These are phyloP conservation scores for Cinara cedri DNA, from an alignment of 2,888 invertebrate species.

Conservation along the genomic window DNA sequence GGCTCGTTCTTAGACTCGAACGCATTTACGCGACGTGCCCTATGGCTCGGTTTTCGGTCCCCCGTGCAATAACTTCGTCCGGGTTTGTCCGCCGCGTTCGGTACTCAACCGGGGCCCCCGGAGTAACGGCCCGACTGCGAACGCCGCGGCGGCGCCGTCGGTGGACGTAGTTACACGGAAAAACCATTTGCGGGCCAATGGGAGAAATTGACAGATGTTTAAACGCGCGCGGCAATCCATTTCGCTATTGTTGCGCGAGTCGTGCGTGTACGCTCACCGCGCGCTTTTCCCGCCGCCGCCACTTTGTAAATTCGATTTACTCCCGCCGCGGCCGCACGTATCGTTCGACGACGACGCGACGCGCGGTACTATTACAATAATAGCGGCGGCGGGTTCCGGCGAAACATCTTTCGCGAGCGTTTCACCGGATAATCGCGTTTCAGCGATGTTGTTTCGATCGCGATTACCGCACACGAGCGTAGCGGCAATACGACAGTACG, in stretches of 20 bases:
- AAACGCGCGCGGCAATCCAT: conserved; percentile 40
- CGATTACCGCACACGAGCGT: no score
- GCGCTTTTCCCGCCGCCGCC: background rate
- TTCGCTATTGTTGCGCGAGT: conserved; percentile 20
- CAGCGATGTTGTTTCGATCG: background rate
- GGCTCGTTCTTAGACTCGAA: no score
- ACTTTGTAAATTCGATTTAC: conserved; percentile 13
- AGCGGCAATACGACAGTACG: no score
- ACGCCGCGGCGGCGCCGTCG: background rate
- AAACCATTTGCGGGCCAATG: conserved; percentile 48
- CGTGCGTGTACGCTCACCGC: background rate
- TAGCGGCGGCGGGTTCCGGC: background rate
- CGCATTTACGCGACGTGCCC: no score
- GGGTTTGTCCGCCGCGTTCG: no score
- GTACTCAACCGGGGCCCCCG: no score
- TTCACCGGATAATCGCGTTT: background rate
- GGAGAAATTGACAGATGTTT: conserved; percentile 52
- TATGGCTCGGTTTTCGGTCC: no score
- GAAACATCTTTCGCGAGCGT: background rate
- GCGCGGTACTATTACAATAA: background rate
- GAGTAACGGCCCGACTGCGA: no score
- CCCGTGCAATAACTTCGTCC: no score
- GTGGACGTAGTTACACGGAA: conserved; percentile 49
- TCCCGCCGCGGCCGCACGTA: background rate
- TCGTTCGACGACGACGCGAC: background rate